Conservation (phyloP, 2,888 invertebrate genomes). For the Polia nebulosa region DNA sequence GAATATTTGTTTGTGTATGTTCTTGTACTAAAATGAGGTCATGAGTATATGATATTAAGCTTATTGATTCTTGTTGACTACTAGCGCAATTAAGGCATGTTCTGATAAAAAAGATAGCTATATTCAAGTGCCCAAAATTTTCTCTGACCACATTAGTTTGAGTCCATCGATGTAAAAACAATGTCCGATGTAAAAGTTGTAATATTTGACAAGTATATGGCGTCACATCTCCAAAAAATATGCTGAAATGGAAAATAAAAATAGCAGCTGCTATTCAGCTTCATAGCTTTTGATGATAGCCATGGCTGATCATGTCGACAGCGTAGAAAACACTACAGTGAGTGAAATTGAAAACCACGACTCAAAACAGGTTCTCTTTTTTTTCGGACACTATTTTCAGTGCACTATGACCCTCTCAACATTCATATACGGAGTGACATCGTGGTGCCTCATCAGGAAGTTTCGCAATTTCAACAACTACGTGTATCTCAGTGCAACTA, state of each 20-base stretch:
- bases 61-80: not conserved
- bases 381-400: slow-evolving; percentile 8
- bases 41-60: not conserved
- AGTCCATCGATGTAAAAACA: not conserved
- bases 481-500: slow-evolving; percentile 26
- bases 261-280: not conserved
- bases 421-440: slow-evolving; percentile 18
- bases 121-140: not conserved
- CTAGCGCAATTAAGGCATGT: not conserved
- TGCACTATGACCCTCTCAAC: not conserved
- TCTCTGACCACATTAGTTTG: slow-evolving; percentile 12
- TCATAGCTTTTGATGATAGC: not conserved
- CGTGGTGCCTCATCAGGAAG: slow-evolving; percentile 17
- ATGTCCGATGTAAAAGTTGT: slow-evolving; percentile 2
- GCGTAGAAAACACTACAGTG: not conserved
- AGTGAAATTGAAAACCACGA: not conserved
- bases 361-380: not conserved
- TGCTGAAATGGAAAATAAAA: not conserved
- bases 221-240: not conserved
- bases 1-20: not conserved
- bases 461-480: slow-evolving; percentile 32
- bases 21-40: not conserved
- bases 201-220: not conserved
- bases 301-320: not conserved
- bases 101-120: slow-evolving; percentile 23